phyloP scores from a whole-genome alignment of 2,113 vertebrate genomes.

The Arvicanthis niloticus region DNA sequence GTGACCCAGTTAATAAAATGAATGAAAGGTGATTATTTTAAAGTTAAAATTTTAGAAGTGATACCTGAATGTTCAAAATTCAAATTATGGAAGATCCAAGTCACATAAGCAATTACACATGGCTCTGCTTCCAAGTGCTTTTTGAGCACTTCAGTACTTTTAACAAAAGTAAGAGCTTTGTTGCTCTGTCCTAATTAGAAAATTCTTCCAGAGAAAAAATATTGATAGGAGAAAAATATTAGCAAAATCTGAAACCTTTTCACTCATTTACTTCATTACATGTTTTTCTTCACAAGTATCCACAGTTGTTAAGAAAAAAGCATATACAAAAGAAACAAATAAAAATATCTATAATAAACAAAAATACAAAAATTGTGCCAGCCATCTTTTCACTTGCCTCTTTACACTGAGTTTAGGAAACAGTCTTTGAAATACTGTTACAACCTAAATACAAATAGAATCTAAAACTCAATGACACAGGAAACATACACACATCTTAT shows the following conservation, averaged over 20 bases:
- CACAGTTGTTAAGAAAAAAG: conserved; percentile 62
- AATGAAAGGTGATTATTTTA: neutral
- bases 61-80: conserved; percentile 79
- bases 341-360: neutral
- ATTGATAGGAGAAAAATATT: conserved; percentile 63
- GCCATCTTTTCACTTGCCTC: conserved; percentile 71
- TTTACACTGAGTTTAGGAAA: conserved; percentile 71
- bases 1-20: conserved; percentile 77
- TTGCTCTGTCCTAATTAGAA: conserved; percentile 69
- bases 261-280: conserved; percentile 68
- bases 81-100: conserved; percentile 80
- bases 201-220: conserved; percentile 76
- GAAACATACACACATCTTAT: conserved; percentile 67
- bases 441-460: conserved; percentile 61
- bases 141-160: conserved; percentile 39
- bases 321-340: neutral
- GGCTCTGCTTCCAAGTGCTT: neutral
- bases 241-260: conserved; percentile 61
- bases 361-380: conserved; percentile 45
- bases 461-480: conserved; percentile 69
- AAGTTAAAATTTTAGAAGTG: conserved; percentile 80
- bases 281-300: conserved; percentile 70
- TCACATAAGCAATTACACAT: conserved; percentile 2
- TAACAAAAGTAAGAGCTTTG: conserved; percentile 43
- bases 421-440: neutral